Evolutionary conservation across 1,140 invertebrate species (phyloP), one percentile per base, ranked within the genome.

Genomic region (Caenorhabditis latens): DNA sequence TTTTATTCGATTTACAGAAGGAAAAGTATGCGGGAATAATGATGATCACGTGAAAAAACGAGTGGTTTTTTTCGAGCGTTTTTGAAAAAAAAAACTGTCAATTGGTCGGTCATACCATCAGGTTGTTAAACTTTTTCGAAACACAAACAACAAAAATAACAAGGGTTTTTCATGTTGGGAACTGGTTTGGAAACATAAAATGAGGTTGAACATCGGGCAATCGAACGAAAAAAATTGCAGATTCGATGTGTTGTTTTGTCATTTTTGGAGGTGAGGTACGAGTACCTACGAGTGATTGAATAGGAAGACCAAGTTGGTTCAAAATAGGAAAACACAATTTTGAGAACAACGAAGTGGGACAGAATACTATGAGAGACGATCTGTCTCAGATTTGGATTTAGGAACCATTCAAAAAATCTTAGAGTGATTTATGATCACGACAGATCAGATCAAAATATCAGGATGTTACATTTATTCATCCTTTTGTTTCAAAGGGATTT

Each of bases 141-240:
- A 71, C 65, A 79, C 71, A 79, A 79, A 79, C 71, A 79, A 50
- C 71, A 50, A 79, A 79, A 79, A 79, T 79, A 79, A 79, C 71
- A 79, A 79, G 71, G 71, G 71, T 50, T 79, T 79, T 79, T 79
- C 71, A 42, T 53, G 71, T 79, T 50, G 43, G 46, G 71, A 79
- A 79, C 71, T 50, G 71, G 71, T 79, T 79, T 79, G 46, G 71
- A 79, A 79, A 79, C 71, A 79, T 79, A 14, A 79, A 79, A 79
- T 79, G 71, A 79, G 71, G 71, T 79, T 79, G 71, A 79, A 79
- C 71, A 79, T 79, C 71, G 71, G 71, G 21, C 71, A 79, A 50
- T 79, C 46, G 71, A 79, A 79, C 71, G 21, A 67, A 40, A 40
- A 79, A 79, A 79, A 79, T 50, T 79, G 46, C 71, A 79, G 71